These are phyloP conservation scores for Synanthedon vespiformis DNA, from an alignment of 2,888 invertebrate genomes.

Conservation along the genomic window DNA sequence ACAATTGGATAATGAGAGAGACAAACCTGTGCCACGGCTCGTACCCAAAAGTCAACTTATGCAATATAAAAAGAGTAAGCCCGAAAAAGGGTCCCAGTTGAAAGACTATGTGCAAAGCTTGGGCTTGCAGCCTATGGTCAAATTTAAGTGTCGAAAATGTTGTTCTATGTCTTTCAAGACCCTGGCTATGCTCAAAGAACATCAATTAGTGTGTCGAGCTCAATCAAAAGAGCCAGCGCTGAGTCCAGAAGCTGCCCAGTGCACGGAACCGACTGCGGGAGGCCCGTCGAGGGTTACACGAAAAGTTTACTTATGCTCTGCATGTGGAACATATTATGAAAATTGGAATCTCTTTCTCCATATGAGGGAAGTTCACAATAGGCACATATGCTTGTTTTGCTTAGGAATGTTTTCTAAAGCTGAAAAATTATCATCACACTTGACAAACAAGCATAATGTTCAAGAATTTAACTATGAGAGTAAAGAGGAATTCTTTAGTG, in stretches of 20 bases:
- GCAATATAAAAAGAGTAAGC: slow-evolving; percentile 58
- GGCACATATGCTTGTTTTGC: slow-evolving; percentile 86
- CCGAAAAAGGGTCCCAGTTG: slow-evolving; percentile 49
- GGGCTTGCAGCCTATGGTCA: slow-evolving; percentile 77
- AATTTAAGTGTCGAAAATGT: slow-evolving; percentile 82
- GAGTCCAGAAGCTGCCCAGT: slow-evolving; percentile 46
- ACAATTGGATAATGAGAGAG: slow-evolving; percentile 43
- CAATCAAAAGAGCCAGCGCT: slow-evolving; percentile 51
- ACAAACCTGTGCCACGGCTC: slow-evolving; percentile 59
- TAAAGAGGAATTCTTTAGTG: slow-evolving; percentile 75
- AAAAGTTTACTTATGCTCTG: slow-evolving; percentile 84
- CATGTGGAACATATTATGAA: slow-evolving; percentile 86
- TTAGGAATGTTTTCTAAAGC: slow-evolving; percentile 85
- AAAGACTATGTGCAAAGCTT: slow-evolving; percentile 79
- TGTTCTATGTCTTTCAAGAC: slow-evolving; percentile 76
- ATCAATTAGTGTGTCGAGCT: slow-evolving; percentile 73
- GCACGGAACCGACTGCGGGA: slow-evolving; percentile 35
- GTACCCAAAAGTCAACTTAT: slow-evolving; percentile 59
- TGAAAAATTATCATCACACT: slow-evolving; percentile 82
- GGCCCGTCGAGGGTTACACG: slow-evolving; percentile 75
- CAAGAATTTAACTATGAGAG: slow-evolving; percentile 76
- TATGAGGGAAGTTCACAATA: slow-evolving; percentile 84
- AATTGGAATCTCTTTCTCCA: slow-evolving; percentile 89
- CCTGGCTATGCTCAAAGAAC: slow-evolving; percentile 75
- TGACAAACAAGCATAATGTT: slow-evolving; percentile 82